Conservation (phyloP, 1,140 invertebrate species). For the Procambarus clarkii region DNA sequence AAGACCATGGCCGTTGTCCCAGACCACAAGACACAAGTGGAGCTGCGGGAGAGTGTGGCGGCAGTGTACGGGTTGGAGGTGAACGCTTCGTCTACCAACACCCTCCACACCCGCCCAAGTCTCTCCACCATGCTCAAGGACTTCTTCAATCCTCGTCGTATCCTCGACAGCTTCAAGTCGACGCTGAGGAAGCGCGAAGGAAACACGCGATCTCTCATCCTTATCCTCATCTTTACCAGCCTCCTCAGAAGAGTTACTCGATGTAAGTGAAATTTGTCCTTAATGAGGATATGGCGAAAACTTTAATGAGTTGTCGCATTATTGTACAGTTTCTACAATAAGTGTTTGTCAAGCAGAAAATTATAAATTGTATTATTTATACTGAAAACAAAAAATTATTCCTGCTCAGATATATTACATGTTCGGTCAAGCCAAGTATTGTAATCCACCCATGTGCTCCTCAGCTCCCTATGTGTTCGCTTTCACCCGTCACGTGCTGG, state of each 20-base stretch:
- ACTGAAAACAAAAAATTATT: no score
- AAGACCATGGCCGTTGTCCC: neutral
- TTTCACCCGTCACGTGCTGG: slow-evolving; percentile 54
- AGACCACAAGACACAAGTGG: slow-evolving; percentile 19
- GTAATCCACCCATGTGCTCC: neutral
- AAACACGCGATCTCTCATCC: slow-evolving; percentile 43
- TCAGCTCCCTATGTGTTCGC: slow-evolving; percentile 62
- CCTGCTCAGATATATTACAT: no score
- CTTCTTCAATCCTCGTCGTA: slow-evolving; percentile 55
- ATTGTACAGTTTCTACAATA: no score
- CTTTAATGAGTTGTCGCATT: neutral
- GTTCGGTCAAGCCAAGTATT: no score
- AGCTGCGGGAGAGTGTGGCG: slow-evolving; percentile 43
- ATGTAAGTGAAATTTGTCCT: slow-evolving; percentile 36
- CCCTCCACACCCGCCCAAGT: neutral
- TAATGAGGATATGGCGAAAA: neutral
- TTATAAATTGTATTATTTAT: no score
- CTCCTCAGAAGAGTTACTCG: slow-evolving; percentile 53
- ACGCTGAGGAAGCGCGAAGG: slow-evolving; percentile 43
- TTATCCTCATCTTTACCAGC: slow-evolving; percentile 60
- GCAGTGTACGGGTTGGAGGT: slow-evolving; percentile 43
- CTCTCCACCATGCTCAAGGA: slow-evolving; percentile 49
- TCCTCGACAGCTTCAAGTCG: slow-evolving; percentile 56
- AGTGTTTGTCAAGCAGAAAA: no score
- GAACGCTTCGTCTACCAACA: neutral